Percentiles rank a stretch among this genome's conserved stretches.
Evolutionary conservation across 2,113 vertebrate genomes (phyloP).

Genomic region (Gymnarchus niloticus): DNA sequence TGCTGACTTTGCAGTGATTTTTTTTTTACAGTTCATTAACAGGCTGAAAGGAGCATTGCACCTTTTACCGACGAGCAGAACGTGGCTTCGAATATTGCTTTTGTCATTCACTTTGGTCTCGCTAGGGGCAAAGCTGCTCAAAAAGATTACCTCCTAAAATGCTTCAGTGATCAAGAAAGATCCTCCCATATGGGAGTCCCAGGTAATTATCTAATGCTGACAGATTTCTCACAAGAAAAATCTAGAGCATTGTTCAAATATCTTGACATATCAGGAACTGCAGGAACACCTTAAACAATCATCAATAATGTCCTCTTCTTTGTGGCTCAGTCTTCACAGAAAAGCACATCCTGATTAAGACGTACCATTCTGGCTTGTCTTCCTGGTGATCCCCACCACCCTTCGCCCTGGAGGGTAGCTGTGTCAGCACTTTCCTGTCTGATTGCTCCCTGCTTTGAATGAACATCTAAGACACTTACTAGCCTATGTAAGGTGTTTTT

Average conservation of each 20-base stretch:
- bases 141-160: not conserved
- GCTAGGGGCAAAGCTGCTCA: not conserved
- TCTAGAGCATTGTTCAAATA: not conserved
- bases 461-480: not conserved
- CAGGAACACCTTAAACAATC: not conserved
- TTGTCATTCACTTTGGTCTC: too few relatives aligned
- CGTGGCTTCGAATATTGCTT: too few relatives aligned
- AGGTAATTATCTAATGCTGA: not conserved
- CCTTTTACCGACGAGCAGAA: too few relatives aligned
- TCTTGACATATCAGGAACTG: not conserved
- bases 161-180: not conserved
- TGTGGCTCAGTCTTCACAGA: not conserved
- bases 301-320: not conserved
- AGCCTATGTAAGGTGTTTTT: not conserved
- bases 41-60: not conserved
- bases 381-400: not conserved
- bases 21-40: not conserved
- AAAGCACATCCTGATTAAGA: not conserved
- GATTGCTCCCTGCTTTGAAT: not conserved
- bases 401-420: not conserved
- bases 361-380: not conserved
- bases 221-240: not conserved
- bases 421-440: slow-evolving; percentile 9
- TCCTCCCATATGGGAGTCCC: not conserved
- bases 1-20: not conserved